Percentiles rank a stretch among this genome's conserved stretches.
Conservation (phyloP, 2,113 vertebrate species). For the Nematolebias whitei region DNA sequence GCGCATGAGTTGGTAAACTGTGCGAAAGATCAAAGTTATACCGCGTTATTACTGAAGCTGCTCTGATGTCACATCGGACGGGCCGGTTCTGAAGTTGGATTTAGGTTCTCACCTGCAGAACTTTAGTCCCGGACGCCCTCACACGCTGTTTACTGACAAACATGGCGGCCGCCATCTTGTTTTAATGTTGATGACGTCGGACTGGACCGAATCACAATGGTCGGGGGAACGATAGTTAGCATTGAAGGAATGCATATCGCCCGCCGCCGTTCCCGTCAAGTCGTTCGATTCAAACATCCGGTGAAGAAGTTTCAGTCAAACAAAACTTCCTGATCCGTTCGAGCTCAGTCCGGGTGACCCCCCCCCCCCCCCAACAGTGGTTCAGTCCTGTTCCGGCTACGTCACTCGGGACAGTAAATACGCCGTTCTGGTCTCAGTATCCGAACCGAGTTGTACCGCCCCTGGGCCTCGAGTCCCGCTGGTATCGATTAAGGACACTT, state of each 20-base stretch:
- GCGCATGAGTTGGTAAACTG: not conserved
- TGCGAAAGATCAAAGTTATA: slow-evolving; percentile 14
- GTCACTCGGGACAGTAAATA: slow-evolving; percentile 59
- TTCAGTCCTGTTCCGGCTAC: slow-evolving; percentile 23
- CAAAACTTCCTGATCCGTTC: not conserved
- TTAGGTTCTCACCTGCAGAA: slow-evolving; percentile 26
- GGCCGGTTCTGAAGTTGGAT: not conserved
- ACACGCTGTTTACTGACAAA: not conserved
- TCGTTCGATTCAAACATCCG: too few species aligned
- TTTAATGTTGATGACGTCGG: not conserved
- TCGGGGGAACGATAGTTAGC: not conserved
- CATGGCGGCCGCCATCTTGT: slow-evolving; percentile 43
- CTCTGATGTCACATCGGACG: not conserved
- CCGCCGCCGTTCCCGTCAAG: too few species aligned
- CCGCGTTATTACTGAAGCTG: not conserved
- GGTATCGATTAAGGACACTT: not conserved
- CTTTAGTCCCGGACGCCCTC: not conserved
- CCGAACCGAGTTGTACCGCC: too few species aligned
- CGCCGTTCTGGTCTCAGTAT: too few species aligned
- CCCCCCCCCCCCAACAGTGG: not conserved
- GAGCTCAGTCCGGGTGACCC: too few species aligned
- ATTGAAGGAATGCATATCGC: too few species aligned
- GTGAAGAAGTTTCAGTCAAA: not conserved
- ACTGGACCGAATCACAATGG: slow-evolving; percentile 1
- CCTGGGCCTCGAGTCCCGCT: too few species aligned